A percentile compares a stretch with the other conserved stretches of the same genome.
These are phyloP conservation scores for Hemaris fuciformis DNA, from an alignment of 2,888 invertebrate genomes.

Conservation along the genomic window DNA sequence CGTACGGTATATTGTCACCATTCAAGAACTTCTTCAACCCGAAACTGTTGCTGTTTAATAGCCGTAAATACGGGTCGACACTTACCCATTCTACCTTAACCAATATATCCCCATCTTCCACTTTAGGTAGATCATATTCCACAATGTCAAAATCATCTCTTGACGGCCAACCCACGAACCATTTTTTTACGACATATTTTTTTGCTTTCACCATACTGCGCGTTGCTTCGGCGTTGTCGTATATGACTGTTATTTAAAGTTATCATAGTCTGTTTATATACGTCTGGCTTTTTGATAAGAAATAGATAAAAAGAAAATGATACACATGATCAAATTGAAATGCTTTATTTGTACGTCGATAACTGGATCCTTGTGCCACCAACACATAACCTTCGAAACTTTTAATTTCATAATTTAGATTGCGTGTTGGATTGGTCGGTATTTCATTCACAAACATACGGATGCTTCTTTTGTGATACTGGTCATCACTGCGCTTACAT, in stretches of 20 bases:
- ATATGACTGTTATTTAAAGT: neutral
- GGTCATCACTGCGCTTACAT: no score
- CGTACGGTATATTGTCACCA: constrained; percentile 37
- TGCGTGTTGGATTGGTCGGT: no score
- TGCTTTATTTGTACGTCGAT: no score
- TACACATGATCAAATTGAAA: no score
- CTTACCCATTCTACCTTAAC: constrained; percentile 49
- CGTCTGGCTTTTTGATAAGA: neutral
- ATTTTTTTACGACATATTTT: constrained; percentile 79
- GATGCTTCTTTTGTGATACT: no score
- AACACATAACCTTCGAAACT: no score
- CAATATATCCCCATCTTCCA: constrained; percentile 77
- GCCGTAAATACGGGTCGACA: constrained; percentile 46
- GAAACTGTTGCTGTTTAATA: constrained; percentile 25
- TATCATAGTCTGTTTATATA: neutral
- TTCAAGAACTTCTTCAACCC: neutral
- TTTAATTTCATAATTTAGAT: no score
- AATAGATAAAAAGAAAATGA: no score
- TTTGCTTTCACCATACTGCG: constrained; percentile 66
- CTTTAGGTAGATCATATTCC: constrained; percentile 80
- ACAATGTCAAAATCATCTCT: constrained; percentile 79
- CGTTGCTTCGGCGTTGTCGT: neutral
- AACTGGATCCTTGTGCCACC: no score
- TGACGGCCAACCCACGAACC: constrained; percentile 82
- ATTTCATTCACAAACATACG: no score